Evolutionary conservation across 2,113 vertebrate species (phyloP).

Genomic region (Atherinomorus stipes): DNA sequence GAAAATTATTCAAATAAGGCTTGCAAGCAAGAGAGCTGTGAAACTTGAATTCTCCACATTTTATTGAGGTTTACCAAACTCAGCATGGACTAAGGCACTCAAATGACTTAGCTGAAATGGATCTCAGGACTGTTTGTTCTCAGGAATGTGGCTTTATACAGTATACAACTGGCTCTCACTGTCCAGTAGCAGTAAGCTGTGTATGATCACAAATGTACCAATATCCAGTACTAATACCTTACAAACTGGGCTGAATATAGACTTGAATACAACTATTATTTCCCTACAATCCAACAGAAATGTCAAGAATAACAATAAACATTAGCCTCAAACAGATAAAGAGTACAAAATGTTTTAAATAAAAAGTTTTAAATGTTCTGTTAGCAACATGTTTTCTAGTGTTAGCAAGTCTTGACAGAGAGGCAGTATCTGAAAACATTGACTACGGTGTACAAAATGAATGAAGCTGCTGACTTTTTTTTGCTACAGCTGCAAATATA

Average conservation of each 20-base stretch:
- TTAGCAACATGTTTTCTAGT: slow-evolving; percentile 72
- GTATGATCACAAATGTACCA: slow-evolving; percentile 58
- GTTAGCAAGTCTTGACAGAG: slow-evolving; percentile 72
- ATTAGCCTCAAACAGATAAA: slow-evolving; percentile 68
- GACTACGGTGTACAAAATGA: slow-evolving; percentile 48
- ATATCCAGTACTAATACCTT: slow-evolving; percentile 53
- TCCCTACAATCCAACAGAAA: slow-evolving; percentile 58
- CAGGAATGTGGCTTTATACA: slow-evolving; percentile 20
- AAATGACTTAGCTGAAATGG: slow-evolving; percentile 52
- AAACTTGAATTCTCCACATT: slow-evolving; percentile 53
- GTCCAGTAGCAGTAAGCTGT: slow-evolving; percentile 31
- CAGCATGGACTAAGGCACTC: slow-evolving; percentile 73
- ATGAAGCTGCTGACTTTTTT: slow-evolving; percentile 35
- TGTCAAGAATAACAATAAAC: slow-evolving; percentile 63
- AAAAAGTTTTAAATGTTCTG: slow-evolving; percentile 85
- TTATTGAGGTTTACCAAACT: slow-evolving; percentile 74
- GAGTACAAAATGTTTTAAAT: slow-evolving; percentile 79
- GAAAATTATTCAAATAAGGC: background rate
- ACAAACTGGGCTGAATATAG: slow-evolving; percentile 55
- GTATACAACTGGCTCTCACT: slow-evolving; percentile 44
- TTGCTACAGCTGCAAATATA: slow-evolving; percentile 44
- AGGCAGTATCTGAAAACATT: slow-evolving; percentile 50
- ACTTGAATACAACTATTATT: slow-evolving; percentile 41
- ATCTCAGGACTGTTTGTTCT: slow-evolving; percentile 43
- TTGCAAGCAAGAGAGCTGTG: slow-evolving; percentile 17